Conservation (phyloP, 2,888 invertebrate genomes). For the Pandemis cinnamomeana region DNA sequence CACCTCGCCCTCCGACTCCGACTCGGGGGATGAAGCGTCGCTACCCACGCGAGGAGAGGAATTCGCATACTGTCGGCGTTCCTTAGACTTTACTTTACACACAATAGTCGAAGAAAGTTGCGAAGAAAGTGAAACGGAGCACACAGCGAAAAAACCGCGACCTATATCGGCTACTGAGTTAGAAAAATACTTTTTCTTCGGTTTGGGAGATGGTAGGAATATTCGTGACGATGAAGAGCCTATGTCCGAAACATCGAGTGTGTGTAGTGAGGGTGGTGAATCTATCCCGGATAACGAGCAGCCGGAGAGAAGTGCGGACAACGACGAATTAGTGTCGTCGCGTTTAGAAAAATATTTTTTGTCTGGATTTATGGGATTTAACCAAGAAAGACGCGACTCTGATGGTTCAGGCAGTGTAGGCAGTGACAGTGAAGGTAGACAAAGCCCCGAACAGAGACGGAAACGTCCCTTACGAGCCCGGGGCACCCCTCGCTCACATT, state of each 20-base stretch:
- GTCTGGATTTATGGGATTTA: conserved; percentile 93
- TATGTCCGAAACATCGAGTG: conserved; percentile 93
- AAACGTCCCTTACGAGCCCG: conserved; percentile 92
- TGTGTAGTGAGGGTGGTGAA: conserved; percentile 93
- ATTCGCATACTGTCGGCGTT: conserved; percentile 90
- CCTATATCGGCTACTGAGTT: conserved; percentile 92
- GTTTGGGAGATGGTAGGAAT: conserved; percentile 89
- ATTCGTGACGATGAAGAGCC: conserved; percentile 85
- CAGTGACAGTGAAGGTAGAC: conserved; percentile 94
- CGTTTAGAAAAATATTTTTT: conserved; percentile 95
- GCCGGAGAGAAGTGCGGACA: conserved; percentile 84
- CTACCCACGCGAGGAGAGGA: conserved; percentile 92
- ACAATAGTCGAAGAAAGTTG: conserved; percentile 98
- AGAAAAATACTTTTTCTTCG: conserved; percentile 96
- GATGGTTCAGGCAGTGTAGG: conserved; percentile 95
- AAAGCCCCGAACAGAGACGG: conserved; percentile 93
- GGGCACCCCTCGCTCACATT: conserved; percentile 92
- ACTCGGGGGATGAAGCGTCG: conserved; percentile 88
- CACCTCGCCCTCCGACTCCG: conserved; percentile 87
- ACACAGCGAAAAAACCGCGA: conserved; percentile 85
- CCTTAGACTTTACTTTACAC: conserved; percentile 95
- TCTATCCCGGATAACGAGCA: conserved; percentile 86
- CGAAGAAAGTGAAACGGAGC: conserved; percentile 95
- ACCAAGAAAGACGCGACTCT: conserved; percentile 89
- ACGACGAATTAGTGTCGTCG: conserved; percentile 91